Percentiles rank a stretch among this genome's conserved stretches.
phyloP scores from a whole-genome alignment of 2,888 invertebrate genomes.

The Mimachlamys varia region DNA sequence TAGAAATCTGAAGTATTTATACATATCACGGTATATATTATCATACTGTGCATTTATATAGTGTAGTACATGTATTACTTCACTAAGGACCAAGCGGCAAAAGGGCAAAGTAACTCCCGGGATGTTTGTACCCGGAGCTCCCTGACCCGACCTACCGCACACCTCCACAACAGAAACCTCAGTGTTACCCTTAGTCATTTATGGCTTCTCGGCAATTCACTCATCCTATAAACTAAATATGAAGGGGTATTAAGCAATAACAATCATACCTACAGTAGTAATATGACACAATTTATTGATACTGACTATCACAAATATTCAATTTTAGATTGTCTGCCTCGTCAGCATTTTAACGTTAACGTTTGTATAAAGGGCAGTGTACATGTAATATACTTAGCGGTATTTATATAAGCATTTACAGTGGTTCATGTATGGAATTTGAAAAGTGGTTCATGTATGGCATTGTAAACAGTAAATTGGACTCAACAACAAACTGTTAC shows the following conservation, averaged over 20 bases:
- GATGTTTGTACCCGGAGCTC: constrained; percentile 13
- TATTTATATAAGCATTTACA: too few relatives aligned
- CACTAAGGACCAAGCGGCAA: background rate
- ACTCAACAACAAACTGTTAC: too few relatives aligned
- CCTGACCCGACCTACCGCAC: background rate
- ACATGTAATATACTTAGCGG: too few relatives aligned
- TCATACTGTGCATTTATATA: too few relatives aligned
- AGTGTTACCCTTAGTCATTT: background rate
- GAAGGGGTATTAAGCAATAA: background rate
- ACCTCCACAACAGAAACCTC: background rate
- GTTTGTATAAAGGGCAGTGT: too few relatives aligned
- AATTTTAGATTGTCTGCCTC: too few relatives aligned
- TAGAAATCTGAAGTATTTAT: background rate
- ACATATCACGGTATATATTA: background rate
- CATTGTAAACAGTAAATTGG: too few relatives aligned
- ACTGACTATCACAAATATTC: too few relatives aligned
- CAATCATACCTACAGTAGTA: background rate
- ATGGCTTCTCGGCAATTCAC: background rate
- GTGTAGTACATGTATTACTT: background rate
- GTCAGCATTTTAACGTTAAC: too few relatives aligned
- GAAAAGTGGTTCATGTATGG: too few relatives aligned
- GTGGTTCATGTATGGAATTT: too few relatives aligned
- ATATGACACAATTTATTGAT: too few relatives aligned
- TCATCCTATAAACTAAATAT: background rate
- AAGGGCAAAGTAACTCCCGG: constrained; percentile 25